phyloP scores from a whole-genome alignment of 2,797 vertebrate genomes.

The Sebastiscus tertius region DNA sequence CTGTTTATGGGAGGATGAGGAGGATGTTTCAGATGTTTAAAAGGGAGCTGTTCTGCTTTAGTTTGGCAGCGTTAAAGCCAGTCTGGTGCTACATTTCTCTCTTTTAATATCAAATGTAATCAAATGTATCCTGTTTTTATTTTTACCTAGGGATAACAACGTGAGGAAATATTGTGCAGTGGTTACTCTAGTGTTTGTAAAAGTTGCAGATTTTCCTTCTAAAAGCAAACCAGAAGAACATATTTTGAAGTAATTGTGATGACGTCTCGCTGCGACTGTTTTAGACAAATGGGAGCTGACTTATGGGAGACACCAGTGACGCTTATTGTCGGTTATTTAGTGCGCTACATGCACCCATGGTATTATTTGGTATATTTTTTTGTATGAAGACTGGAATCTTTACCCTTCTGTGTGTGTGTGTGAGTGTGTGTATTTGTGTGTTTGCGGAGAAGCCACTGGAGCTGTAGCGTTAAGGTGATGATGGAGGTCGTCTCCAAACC shows the following conservation, averaged over 20 bases:
- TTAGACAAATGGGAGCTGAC: constrained; percentile 24
- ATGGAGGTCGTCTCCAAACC: constrained; percentile 31
- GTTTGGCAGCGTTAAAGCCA: background rate
- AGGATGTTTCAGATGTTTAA: background rate
- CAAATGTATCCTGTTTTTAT: constrained; percentile 40
- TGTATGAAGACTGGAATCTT: constrained; percentile 79
- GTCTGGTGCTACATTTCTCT: constrained; percentile 50
- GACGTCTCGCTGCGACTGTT: constrained; percentile 1
- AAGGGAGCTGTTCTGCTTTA: constrained; percentile 43
- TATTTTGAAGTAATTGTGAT: constrained; percentile 35
- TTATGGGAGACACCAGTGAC: constrained; percentile 1
- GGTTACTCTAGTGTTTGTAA: constrained; percentile 31
- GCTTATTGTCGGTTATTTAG: constrained; percentile 12
- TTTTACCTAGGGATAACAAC: constrained; percentile 44
- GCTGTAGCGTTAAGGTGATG: constrained; percentile 35
- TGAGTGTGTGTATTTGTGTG: background rate
- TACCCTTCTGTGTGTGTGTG: background rate
- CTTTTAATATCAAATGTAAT: constrained; percentile 44
- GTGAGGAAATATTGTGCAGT: constrained; percentile 31
- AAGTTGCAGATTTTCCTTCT: constrained; percentile 24
- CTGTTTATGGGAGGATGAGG: background rate
- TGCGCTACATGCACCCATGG: constrained; percentile 31
- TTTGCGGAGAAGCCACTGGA: constrained; percentile 34
- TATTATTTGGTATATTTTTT: constrained; percentile 53
- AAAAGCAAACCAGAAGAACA: constrained; percentile 49